These are phyloP conservation scores for Pelecanoides urinatrix DNA, from an alignment of 2,113 vertebrate species.

Conservation along the genomic window DNA sequence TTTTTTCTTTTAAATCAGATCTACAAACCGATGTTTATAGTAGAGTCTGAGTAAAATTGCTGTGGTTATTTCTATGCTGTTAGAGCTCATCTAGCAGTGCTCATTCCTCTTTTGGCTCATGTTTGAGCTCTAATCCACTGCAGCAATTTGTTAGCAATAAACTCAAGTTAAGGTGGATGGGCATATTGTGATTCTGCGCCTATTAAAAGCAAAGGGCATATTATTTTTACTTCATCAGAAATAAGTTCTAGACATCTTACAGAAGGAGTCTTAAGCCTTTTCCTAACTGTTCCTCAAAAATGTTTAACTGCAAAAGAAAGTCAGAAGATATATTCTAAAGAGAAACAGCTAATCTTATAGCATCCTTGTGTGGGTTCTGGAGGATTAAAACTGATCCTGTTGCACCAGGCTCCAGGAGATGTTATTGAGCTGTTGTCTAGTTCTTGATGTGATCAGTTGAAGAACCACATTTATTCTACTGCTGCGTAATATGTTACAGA, in stretches of 20 bases:
- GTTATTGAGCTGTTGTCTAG: neutral
- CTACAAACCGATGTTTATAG: neutral
- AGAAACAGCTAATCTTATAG: neutral
- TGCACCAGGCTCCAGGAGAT: neutral
- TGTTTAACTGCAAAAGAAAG: neutral
- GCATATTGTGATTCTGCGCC: neutral
- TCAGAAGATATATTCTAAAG: neutral
- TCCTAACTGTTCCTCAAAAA: neutral
- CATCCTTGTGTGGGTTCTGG: neutral
- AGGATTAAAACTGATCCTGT: neutral
- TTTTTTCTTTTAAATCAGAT: neutral
- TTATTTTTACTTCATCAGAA: neutral
- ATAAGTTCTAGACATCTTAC: neutral
- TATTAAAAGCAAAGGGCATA: neutral
- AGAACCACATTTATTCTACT: neutral
- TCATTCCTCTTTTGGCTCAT: neutral
- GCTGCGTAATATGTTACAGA: neutral
- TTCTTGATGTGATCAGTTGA: neutral
- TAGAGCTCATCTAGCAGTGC: neutral
- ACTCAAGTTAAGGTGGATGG: neutral
- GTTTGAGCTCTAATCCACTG: neutral
- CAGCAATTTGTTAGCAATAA: neutral
- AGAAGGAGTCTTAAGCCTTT: neutral
- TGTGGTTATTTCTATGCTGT: neutral
- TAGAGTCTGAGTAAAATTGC: neutral